Percentiles rank a stretch among this genome's conserved stretches.
phyloP scores from a whole-genome alignment of 2,797 vertebrate species.

The Sebastes vulpes region DNA sequence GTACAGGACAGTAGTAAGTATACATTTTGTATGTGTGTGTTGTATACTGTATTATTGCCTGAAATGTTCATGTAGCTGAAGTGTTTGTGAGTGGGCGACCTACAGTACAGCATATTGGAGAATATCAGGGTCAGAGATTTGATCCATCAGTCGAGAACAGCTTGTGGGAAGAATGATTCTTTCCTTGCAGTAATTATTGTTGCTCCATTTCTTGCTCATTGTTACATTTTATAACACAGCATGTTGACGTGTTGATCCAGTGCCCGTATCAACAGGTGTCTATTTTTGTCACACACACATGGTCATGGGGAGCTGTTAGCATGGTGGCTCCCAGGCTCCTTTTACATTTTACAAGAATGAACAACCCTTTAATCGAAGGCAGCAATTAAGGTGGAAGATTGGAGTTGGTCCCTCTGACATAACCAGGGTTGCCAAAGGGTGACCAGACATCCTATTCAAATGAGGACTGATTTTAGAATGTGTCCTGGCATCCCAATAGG shows the following conservation, averaged over 20 bases:
- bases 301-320: conserved; percentile 34
- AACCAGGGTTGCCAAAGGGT: neutral
- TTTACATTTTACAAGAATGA: neutral
- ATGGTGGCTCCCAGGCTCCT: conserved; percentile 18
- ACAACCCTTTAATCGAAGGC: neutral
- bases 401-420: conserved; percentile 6
- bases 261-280: conserved; percentile 17
- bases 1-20: neutral
- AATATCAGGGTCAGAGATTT: neutral
- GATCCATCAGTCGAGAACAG: neutral
- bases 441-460: conserved; percentile 20
- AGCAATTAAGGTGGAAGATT: conserved; percentile 23
- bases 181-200: neutral
- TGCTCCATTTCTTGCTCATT: neutral
- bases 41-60: neutral
- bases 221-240: neutral
- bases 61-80: neutral
- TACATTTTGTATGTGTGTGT: neutral
- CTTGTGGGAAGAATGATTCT: neutral
- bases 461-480: neutral
- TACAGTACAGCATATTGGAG: neutral
- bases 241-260: neutral
- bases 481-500: neutral
- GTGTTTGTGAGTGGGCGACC: neutral
- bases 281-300: conserved; percentile 1